Base-by-base conservation (phyloP, 2,113 vertebrate genomes). In the Rhinoderma darwinii region DNA sequence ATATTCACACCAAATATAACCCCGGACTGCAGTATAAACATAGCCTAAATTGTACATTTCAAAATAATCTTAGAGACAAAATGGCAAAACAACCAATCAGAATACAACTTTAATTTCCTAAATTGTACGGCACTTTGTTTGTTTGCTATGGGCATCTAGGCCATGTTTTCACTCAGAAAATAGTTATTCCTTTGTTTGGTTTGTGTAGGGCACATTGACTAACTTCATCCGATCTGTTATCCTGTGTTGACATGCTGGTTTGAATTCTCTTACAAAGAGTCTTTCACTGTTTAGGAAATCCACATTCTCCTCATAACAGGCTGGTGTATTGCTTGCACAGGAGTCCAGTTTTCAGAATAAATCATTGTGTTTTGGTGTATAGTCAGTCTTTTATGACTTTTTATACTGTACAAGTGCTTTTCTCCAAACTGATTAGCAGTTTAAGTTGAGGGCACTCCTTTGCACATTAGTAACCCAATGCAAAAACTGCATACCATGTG, bases 331-430 rank as follows among this genome's bases (percentile, higher is more conserved):
- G 25, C 77, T 43, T 37, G 54, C 59, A 18, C 18, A 51, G 41
- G 47, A 74, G 39, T 81, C 37, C 73, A 72, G n/a, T 72, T 86
- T 0, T 0, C 43, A 88, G n/a, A 61, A 86, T 56, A 82, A 89
- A 84, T 87, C 85, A 82, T 74, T 87, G 85, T 82, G 78, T 87
- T 87, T 87, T 82, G 44, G 73, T 86, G 84, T 74, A 82, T 87
- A 82, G 51, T 74, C 43, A 82, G 51, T 61, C 51, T 59, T 82
- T 82, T 87, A 82, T 73, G 37, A 61, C 66, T 89, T 83, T 88
- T 89, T 89, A 88, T 90, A 88, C 63, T 75, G 32, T 37, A 84
- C 81, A 89, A 82, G 82, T 86, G 68, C 86, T 88, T 68, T 59
- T 43, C 85, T 87, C 43, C 41, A 86, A 86, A 86, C 50, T 86